Base-by-base conservation (phyloP, 1,140 invertebrate genomes). In the Cydia strobilella region DNA sequence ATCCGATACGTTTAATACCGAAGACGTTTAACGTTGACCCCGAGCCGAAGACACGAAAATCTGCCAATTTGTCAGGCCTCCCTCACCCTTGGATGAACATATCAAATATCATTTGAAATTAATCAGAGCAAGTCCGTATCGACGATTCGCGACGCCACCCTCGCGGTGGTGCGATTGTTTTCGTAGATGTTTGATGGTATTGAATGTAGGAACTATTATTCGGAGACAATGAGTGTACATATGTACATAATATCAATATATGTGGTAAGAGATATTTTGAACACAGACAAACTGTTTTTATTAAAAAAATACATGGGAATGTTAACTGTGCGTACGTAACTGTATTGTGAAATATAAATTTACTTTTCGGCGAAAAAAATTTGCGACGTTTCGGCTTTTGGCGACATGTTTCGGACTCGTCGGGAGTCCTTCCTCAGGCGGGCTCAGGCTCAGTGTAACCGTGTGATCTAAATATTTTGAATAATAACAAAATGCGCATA, bases 91-190 rank as follows among this genome's bases (percentile, higher is more conserved):
- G 84, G 85, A 88, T 78, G 82, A 83, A 86, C 83, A 84, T 87
- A 90, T 90, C 87, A 86, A 86, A 88, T 89, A 84, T 88, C 87
- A 88, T 82, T 82, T 65, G 83, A 87, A 87, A 90, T 89, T 88
- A 87, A 87, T 89, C 82, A 82, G 78, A 69, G 73, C 45, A 78
- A 51, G 27, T 35, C 63, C 62, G 72, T 76, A 73, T 76, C 65
- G 27, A 73, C 65, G 65, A 35, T 35, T 31, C 27, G 27, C 31
- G 27, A 23, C n/a, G 27, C 65, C 65, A 69, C 65, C 65, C 65
- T 69, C 65, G 31, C 31, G 9, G 65, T 27, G n/a, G 65, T n/a
- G 27, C 63, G 31, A 74, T 45, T 66, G 72, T 71, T 48, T 73
- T 54, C 71, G 69, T 72, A 45, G 66, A 45, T 51, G 42, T 72